Conservation (phyloP, 2,797 vertebrate genomes). For the Cuniculus paca region DNA sequence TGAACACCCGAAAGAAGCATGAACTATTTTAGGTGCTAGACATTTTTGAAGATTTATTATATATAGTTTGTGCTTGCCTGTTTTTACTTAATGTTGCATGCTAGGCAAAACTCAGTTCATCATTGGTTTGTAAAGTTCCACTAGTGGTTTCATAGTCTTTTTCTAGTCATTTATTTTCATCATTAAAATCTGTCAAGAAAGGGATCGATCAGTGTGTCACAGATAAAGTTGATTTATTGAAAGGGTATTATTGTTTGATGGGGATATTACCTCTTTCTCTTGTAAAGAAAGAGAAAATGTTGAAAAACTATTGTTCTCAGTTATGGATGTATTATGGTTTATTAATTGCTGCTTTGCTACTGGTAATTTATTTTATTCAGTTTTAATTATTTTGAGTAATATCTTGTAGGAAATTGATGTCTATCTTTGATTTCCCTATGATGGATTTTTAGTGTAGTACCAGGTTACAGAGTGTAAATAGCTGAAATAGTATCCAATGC, state of each 20-base stretch:
- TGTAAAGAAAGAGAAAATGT: conserved; percentile 17
- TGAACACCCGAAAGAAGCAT: neutral
- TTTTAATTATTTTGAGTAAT: conserved; percentile 44
- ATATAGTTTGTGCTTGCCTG: neutral
- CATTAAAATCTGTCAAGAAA: neutral
- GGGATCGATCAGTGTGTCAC: neutral
- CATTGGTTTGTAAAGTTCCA: conserved; percentile 36
- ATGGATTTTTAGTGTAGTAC: conserved; percentile 49
- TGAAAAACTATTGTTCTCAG: neutral
- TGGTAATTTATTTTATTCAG: neutral
- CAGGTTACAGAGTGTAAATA: conserved; percentile 31
- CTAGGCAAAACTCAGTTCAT: conserved; percentile 35
- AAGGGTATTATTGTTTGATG: neutral
- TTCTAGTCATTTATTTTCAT: neutral
- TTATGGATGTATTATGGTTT: neutral
- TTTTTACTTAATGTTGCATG: conserved; percentile 55
- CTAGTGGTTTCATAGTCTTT: neutral
- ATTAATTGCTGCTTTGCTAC: neutral
- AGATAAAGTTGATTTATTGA: conserved; percentile 4
- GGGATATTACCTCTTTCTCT: neutral
- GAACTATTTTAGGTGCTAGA: conserved; percentile 2
- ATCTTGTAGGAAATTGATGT: conserved; percentile 1
- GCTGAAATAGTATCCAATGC: neutral
- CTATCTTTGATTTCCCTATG: conserved; percentile 29
- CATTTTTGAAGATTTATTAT: conserved; percentile 48